Conservation (phyloP, 2,797 vertebrate genomes). For the Muscicapa striata region DNA sequence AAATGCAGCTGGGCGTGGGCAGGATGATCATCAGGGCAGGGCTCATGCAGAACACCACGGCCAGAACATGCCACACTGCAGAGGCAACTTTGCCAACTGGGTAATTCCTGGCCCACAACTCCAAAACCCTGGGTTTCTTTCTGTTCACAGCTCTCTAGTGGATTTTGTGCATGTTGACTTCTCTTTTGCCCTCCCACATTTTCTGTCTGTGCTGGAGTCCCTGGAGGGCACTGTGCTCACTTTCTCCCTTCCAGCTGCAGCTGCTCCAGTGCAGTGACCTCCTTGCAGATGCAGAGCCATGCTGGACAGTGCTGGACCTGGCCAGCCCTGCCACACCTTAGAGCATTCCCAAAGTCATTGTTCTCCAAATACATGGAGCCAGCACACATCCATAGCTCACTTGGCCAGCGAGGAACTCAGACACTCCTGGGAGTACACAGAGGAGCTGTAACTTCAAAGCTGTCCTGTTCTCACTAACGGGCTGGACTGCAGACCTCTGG, state of each 20-base stretch:
- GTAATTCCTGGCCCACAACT: not conserved
- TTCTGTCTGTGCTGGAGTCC: not conserved
- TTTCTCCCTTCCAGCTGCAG: not conserved
- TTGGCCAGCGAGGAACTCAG: not conserved
- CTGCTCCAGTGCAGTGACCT: not conserved
- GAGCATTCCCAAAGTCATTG: not conserved
- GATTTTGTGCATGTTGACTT: not conserved
- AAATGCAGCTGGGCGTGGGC: not conserved
- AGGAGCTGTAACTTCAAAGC: not conserved
- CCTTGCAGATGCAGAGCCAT: rapidly evolving
- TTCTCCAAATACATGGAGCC: not conserved
- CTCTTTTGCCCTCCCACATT: not conserved
- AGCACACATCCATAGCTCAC: not conserved
- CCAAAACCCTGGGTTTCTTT: not conserved
- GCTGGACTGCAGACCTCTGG: not conserved
- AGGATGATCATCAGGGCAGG: not conserved
- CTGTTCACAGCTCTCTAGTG: not conserved
- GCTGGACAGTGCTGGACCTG: not conserved
- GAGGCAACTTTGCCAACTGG: not conserved
- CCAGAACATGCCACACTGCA: not conserved
- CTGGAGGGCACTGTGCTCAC: not conserved
- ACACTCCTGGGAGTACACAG: not conserved
- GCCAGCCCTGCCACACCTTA: not conserved
- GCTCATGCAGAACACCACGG: not conserved
- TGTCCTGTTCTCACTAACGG: rapidly evolving